These are phyloP conservation scores for Spatulosminthurus flaviceps DNA, from an alignment of 2,888 invertebrate species.

Conservation along the genomic window DNA sequence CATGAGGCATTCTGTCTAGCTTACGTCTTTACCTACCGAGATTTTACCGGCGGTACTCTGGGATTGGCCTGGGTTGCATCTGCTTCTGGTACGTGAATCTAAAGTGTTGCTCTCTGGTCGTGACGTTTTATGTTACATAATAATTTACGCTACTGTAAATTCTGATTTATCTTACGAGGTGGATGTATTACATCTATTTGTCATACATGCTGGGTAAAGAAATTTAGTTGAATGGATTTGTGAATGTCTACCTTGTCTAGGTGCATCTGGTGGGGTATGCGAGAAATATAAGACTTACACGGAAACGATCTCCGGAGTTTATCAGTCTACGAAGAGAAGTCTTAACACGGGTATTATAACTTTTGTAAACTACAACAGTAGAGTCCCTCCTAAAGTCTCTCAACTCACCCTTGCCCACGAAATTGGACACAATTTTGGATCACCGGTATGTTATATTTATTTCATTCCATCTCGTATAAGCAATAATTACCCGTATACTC, in stretches of 20 bases:
- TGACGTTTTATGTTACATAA: too few relatives aligned
- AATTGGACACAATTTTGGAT: slow-evolving; percentile 98
- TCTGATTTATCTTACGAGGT: too few relatives aligned
- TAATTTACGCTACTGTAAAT: too few relatives aligned
- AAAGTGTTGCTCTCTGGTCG: too few relatives aligned
- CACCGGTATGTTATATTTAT: slow-evolving; percentile 77
- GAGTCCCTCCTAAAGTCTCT: slow-evolving; percentile 97
- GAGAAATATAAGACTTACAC: slow-evolving; percentile 98
- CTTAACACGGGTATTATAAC: slow-evolving; percentile 99
- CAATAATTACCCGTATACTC: too few relatives aligned
- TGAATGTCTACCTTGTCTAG: too few relatives aligned
- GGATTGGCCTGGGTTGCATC: slow-evolving; percentile 99
- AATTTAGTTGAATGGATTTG: too few relatives aligned
- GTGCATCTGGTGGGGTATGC: slow-evolving; percentile 98
- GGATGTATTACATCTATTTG: too few relatives aligned
- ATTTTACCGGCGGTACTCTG: slow-evolving; percentile 97
- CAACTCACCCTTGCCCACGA: slow-evolving; percentile 98
- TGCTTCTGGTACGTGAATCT: slow-evolving; percentile 72
- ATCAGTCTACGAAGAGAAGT: slow-evolving; percentile 91
- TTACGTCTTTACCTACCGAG: slow-evolving; percentile 98
- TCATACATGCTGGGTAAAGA: too few relatives aligned
- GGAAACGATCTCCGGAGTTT: slow-evolving; percentile 92
- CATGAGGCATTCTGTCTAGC: slow-evolving; percentile 99
- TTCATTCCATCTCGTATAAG: too few relatives aligned
- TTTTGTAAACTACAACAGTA: slow-evolving; percentile 96